Conservation (phyloP, 2,888 invertebrate species). For the Petrolisthes manimaculis region DNA sequence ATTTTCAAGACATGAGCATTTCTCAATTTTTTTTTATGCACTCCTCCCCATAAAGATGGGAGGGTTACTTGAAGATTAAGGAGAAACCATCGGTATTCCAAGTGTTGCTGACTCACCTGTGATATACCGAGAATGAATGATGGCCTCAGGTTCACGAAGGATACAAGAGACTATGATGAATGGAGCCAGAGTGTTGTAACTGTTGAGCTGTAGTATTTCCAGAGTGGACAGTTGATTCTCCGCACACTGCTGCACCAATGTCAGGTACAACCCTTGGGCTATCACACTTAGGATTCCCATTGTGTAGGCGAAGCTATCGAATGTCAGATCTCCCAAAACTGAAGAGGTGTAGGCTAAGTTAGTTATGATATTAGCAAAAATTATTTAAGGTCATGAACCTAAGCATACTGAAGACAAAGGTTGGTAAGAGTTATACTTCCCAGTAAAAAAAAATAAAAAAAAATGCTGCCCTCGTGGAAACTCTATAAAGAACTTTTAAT, state of each 20-base stretch:
- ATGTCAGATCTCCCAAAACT: constrained; percentile 71
- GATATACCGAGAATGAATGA: constrained; percentile 40
- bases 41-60: background rate
- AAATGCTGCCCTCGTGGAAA: no score
- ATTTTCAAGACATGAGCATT: no score
- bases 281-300: constrained; percentile 70
- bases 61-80: background rate
- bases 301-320: constrained; percentile 68
- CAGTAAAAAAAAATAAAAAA: no score
- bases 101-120: constrained; percentile 28
- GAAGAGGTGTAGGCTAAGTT: constrained; percentile 26
- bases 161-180: constrained; percentile 58
- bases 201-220: constrained; percentile 66
- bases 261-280: constrained; percentile 71
- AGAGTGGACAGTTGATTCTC: constrained; percentile 49
- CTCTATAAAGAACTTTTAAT: no score
- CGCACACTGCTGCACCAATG: constrained; percentile 69
- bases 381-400: no score
- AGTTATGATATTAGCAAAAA: no score
- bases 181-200: constrained; percentile 64
- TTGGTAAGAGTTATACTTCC: no score
- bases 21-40: background rate
- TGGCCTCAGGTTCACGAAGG: constrained; percentile 60
- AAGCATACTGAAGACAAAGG: no score
- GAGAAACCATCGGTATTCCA: no score